Base-by-base conservation (phyloP, 2,888 invertebrate genomes). In the Trilocha varians region DNA sequence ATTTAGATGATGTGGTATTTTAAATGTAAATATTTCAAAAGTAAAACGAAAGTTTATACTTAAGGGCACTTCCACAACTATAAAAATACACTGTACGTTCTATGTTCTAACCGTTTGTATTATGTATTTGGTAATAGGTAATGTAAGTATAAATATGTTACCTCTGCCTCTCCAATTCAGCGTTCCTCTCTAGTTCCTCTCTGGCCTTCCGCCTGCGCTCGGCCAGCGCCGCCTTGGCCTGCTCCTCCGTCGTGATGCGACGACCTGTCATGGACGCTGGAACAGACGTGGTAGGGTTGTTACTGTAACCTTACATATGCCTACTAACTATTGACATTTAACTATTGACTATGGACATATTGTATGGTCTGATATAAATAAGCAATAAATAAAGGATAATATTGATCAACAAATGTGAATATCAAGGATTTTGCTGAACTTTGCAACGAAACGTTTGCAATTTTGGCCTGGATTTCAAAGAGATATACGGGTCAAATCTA, bases 211-310 rank as follows among this genome's bases (percentile, higher is more conserved):
- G 88, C 52, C 97, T 87, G 47, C 95, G 88, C 84, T 97, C 97
- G 0, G 97, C 97, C 43, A 98, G 83, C 42, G 96, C 97, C 13
- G 96, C 96, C 78, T 97, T 97, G 6, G 97, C 97, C 71, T 97
- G 91, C 72, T 95, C 96, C 78, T 96, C 96, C 2, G 96, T 96
- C 8, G 93, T 94, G 53, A 96, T 95, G 42, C 83, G 80, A 0
- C 78, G 76, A 5, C 70, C 71, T 6, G 59, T 58, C 82, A 80
- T 82, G 1, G 84, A 83, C 43, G 83, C 84, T 83, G 62, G 0
- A 46, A 43, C 3, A 9, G 3, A 25, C 25, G 4, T 11, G 4
- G 4, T 9, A 5, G 25, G 8, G 25, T 25, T 25, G 4, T 25
- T 25, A 9, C 18, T 4, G 4, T 8, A 5, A 25, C 6, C 25